Evolutionary conservation across 2,888 invertebrate genomes (phyloP), one percentile per base, ranked within the genome.

Genomic region (Mechanitis messenoides): DNA sequence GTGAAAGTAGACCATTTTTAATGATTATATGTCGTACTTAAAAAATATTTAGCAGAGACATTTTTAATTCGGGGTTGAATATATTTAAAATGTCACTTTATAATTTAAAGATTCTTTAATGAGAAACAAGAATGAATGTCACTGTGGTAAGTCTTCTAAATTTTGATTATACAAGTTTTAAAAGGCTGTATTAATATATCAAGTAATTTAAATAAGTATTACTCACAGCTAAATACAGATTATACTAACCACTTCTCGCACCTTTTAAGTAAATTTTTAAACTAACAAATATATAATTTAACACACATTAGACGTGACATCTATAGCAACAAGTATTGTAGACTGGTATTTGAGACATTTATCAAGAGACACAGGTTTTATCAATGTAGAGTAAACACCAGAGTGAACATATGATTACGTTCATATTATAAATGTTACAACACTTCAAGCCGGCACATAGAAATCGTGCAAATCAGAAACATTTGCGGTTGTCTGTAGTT

Each of bases 401-500:
- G 64, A 64, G 56, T 58, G 56, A 47, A 33, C 58, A 58, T 55
- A 58, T 55, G 63, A 61, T 62, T 61, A 45, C 63, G 62, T 35
- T 45, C 11, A 54, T 60, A 61, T 60, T 45, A 45, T 20, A 59
- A 60, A 64, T 56, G 54, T 64, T 63, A 54, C 64, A 62, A 63
- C 62, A 62, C 63, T 33, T 33, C 65, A 59, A 60, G 60, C 58
- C 61, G 54, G 56, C 63, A 63, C 60, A 69, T 65, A 61, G 58
- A 60, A 60, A 69, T 67, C 62, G 64, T 64, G 64, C 63, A 80
- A 80, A 84, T 82, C 74, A 79, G 75, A 75, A 76, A 75, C 76
- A 77, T 81, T 82, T 83, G 84, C 78, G 81, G 83, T 83, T 71
- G 72, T 69, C 72, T 79, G 77, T 76, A 76, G 74, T 76, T 79